phyloP scores from a whole-genome alignment of 1,140 invertebrate species.

The Panagrolaimus sp. region DNA sequence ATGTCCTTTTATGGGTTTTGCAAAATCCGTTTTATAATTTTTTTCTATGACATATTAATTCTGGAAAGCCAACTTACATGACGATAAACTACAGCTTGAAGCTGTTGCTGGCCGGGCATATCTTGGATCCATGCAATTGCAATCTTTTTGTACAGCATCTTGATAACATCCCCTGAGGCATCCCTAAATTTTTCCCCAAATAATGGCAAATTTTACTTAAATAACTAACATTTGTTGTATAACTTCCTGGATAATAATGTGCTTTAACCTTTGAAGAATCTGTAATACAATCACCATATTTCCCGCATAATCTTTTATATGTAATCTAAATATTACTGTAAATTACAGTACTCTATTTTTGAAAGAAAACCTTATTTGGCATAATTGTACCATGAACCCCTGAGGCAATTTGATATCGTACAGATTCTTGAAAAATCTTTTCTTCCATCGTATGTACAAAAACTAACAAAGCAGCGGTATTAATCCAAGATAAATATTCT shows the following conservation, averaged over 20 bases:
- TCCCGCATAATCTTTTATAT: constrained; percentile 30
- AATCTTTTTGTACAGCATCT: background rate
- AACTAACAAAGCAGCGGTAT: constrained; percentile 25
- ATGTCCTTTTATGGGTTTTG: no score
- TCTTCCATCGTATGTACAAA: constrained; percentile 26
- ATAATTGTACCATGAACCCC: background rate
- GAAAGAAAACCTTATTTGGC: no score
- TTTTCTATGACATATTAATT: no score
- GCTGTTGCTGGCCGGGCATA: background rate
- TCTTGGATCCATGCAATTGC: constrained; percentile 9
- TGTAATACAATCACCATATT: constrained; percentile 34
- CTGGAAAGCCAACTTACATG: background rate
- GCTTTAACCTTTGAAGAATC: constrained; percentile 23
- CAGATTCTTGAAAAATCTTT: constrained; percentile 29
- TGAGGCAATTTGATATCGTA: constrained; percentile 22
- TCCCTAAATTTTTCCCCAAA: background rate
- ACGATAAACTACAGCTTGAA: background rate
- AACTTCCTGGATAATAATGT: constrained; percentile 32
- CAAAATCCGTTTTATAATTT: no score
- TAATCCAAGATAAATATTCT: constrained; percentile 31
- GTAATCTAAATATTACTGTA: constrained; percentile 15
- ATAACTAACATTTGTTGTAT: constrained; percentile 15
- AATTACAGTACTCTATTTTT: constrained; percentile 2
- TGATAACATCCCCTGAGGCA: constrained; percentile 3
- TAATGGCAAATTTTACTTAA: no score